Conservation (phyloP, 2,888 invertebrate species). For the Heterodera filipjevi region DNA sequence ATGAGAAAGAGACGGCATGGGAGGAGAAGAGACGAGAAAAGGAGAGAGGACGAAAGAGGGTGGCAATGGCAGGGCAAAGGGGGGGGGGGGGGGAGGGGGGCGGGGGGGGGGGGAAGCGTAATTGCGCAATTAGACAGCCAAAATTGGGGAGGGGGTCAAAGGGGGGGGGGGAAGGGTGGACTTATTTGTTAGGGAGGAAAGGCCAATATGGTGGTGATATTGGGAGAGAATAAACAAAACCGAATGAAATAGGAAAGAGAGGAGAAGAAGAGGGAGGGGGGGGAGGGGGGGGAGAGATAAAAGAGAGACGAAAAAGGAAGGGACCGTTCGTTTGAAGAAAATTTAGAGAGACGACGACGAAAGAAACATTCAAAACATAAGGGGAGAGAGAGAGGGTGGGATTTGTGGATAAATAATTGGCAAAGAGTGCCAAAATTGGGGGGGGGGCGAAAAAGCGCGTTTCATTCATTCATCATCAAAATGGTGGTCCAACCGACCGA, state of each 20-base stretch:
- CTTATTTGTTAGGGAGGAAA: neutral
- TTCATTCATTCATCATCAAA: slow-evolving; percentile 9
- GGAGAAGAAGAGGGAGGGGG: neutral
- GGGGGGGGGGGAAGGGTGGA: neutral
- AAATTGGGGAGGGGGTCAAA: slow-evolving; percentile 2
- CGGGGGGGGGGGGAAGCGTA: too few species aligned
- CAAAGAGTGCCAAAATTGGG: neutral
- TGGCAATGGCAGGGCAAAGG: neutral
- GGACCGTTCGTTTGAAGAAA: neutral
- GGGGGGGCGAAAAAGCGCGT: neutral
- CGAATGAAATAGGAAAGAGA: neutral
- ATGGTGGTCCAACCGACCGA: neutral
- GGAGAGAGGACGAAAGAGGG: neutral
- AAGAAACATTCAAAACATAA: neutral
- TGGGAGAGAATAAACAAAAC: neutral
- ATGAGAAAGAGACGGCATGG: neutral
- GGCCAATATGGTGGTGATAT: neutral
- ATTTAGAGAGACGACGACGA: too few species aligned
- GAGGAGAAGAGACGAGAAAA: neutral
- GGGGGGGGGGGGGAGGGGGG: neutral
- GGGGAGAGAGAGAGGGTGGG: neutral
- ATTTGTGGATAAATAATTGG: neutral
- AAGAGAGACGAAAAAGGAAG: too few species aligned
- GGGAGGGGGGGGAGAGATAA: neutral
- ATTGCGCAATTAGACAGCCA: slow-evolving; percentile 9